phyloP scores from a whole-genome alignment of 2,888 invertebrate genomes.

The Diarsia mendica region DNA sequence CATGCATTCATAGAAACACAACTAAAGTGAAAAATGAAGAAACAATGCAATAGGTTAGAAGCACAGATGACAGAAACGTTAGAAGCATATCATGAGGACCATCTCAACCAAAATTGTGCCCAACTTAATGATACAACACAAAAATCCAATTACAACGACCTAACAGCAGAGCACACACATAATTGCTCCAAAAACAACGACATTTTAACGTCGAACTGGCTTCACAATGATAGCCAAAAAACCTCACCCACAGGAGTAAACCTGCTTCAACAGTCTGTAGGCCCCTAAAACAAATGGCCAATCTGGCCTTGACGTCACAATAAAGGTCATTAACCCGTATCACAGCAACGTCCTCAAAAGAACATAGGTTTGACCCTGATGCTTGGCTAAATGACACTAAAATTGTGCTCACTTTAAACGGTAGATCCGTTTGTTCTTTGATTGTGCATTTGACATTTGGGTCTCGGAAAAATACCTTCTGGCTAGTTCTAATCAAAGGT shows the following conservation, averaged over 20 bases:
- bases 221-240: conserved; percentile 1
- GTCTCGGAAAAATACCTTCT: conserved; percentile 11
- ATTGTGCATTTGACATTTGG: conserved; percentile 36
- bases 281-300: conserved; percentile 28
- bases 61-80: too few species aligned
- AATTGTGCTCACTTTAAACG: conserved; percentile 16
- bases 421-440: conserved; percentile 20
- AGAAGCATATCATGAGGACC: too few species aligned
- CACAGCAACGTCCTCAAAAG: conserved; percentile 16
- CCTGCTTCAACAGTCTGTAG: background rate
- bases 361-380: conserved; percentile 24
- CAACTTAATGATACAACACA: background rate
- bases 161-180: background rate
- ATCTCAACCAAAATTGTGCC: background rate
- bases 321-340: conserved; percentile 34
- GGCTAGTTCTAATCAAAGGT: conserved; percentile 1
- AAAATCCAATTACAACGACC: background rate
- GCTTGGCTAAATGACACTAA: conserved; percentile 41
- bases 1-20: background rate
- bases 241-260: background rate
- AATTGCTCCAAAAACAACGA: background rate
- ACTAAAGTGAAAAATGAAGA: background rate
- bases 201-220: background rate
- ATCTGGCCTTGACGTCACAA: conserved; percentile 27
- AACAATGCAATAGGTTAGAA: background rate